These are phyloP conservation scores for Drosophila sp. DNA, from an alignment of 1,140 invertebrate genomes.

Conservation along the genomic window DNA sequence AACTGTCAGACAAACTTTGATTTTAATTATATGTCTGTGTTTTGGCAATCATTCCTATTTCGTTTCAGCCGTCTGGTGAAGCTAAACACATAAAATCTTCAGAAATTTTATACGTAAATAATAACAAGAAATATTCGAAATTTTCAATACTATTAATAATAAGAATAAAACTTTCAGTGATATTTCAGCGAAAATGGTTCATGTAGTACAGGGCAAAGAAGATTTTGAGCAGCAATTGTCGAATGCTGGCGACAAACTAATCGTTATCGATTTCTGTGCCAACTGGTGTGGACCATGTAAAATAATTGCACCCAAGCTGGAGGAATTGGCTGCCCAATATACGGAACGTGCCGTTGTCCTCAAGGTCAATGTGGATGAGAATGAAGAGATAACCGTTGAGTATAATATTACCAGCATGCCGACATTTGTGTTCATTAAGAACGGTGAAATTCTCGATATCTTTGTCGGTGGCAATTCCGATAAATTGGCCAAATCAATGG, in stretches of 20 bases:
- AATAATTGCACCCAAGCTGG: conserved; percentile 93
- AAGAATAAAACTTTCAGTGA: neutral
- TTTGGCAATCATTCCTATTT: neutral
- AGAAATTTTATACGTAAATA: conserved; percentile 8
- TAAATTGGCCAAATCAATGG: conserved; percentile 89
- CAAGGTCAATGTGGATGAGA: conserved; percentile 95
- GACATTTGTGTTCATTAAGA: conserved; percentile 96
- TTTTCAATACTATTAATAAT: neutral
- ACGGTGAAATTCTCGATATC: conserved; percentile 88
- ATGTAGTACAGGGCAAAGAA: conserved; percentile 85
- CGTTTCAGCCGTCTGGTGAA: conserved; percentile 12
- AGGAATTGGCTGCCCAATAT: conserved; percentile 87
- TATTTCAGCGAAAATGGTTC: conserved; percentile 51
- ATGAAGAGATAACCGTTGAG: conserved; percentile 91
- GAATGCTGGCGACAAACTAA: conserved; percentile 91
- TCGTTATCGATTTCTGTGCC: conserved; percentile 94
- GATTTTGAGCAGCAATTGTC: conserved; percentile 85
- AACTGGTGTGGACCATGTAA: conserved; percentile 97
- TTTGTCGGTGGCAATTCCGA: conserved; percentile 92
- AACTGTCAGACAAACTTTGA: neutral
- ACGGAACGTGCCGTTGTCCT: conserved; percentile 82
- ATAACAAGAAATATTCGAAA: neutral
- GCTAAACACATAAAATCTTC: conserved; percentile 1
- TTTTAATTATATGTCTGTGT: neutral
- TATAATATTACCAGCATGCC: conserved; percentile 96